phyloP scores from a whole-genome alignment of 2,888 invertebrate species.

The Dichetophora obliterata region DNA sequence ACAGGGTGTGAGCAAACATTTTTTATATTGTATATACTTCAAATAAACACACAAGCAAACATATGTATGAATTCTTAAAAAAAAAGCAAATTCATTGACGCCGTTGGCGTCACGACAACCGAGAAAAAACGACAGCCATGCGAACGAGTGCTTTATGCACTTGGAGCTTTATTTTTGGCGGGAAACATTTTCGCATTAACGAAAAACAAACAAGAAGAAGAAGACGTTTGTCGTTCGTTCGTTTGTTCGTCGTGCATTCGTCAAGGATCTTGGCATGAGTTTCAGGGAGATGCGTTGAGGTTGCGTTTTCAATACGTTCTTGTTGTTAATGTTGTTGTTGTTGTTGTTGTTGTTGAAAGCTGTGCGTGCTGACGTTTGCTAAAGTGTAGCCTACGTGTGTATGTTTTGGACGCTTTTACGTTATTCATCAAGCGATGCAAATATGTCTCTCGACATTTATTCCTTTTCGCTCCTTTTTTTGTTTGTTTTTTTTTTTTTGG shows the following conservation, averaged over 20 bases:
- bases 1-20: too few relatives aligned
- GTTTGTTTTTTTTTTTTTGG: slow-evolving; percentile 12
- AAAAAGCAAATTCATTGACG: too few relatives aligned
- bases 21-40: too few relatives aligned
- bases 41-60: too few relatives aligned
- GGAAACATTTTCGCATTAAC: slow-evolving; percentile 8
- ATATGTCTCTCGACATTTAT: slow-evolving; percentile 41
- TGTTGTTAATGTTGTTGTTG: slow-evolving; percentile 50
- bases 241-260: not conserved
- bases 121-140: too few relatives aligned
- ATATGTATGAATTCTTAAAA: too few relatives aligned
- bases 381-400: slow-evolving; percentile 40
- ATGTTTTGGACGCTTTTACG: slow-evolving; percentile 17
- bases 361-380: slow-evolving; percentile 30
- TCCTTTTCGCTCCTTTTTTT: slow-evolving; percentile 1
- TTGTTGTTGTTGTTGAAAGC: slow-evolving; percentile 50
- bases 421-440: slow-evolving; percentile 57
- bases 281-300: slow-evolving; percentile 36
- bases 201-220: slow-evolving; percentile 10
- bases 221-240: slow-evolving; percentile 3
- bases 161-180: slow-evolving; percentile 28
- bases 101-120: too few relatives aligned
- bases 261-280: not conserved
- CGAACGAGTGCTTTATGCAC: too few relatives aligned
- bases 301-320: slow-evolving; percentile 42